Evolutionary conservation across 2,113 vertebrate species (phyloP), one percentile per base, ranked within the genome.

Genomic region (Campylorhamphus procurvoides): DNA sequence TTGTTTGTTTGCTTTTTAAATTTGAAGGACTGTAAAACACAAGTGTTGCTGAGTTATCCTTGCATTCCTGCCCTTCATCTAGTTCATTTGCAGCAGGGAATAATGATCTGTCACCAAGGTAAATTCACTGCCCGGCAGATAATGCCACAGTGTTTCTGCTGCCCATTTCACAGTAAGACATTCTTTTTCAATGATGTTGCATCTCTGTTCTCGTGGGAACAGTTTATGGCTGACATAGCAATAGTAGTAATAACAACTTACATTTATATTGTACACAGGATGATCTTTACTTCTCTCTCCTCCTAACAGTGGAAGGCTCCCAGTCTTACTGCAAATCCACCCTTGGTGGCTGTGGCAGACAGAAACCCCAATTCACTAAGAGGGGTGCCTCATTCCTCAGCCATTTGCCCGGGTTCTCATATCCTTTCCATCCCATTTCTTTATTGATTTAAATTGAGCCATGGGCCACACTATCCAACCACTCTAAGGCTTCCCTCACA

Each of bases 101-200:
- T 96, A 96, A 97, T 93, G 94, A 96, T 96, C 96, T 97, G 95
- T 96, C 94, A 95, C 84, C 93, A 94, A 97, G 97, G 97, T 97
- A 96, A 98, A 97, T 97, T 97, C 97, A 97, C 96, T 94, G 96
- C 96, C 90, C 46, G 1, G 28, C 92, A 97, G 92, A 97, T 97
- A 97, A 88, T 94, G 96, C 92, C 92, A 79, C 93, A 93, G 74
- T 84, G 93, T 90, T 93, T 81, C 82, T 93, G 87, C 88, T 92
- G 90, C 93, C 96, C 84, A 55, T 94, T 96, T 97, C 96, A 94
- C 93, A 96, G 97, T 87, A 89, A 96, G 92, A 93, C 83, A 78
- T 49, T 63, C 89, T 93, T 94, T 96, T 93, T 86, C 88, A 89
- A 89, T 64, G 87, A 93, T 85, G 82, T 67, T 95, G 87, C 63